Evolutionary conservation across 2,888 invertebrate species (phyloP), one percentile per base, ranked within the genome.

Genomic region (Pristionchus mayeri): DNA sequence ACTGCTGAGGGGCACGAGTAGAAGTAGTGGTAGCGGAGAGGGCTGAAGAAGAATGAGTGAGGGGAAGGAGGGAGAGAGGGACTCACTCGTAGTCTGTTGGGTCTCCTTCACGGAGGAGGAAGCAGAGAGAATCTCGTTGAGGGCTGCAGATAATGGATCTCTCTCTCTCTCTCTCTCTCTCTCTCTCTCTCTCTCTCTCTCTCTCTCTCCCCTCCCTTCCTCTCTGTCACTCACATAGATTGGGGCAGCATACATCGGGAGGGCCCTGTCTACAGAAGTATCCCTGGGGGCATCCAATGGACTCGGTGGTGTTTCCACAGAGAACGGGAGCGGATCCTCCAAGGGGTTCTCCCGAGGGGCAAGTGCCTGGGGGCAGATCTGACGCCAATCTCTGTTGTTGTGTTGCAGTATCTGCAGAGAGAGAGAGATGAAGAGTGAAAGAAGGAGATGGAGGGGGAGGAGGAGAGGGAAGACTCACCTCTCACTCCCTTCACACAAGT

Each of bases 161-260:
- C n/a, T n/a, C n/a, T n/a, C n/a, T n/a, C n/a, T n/a, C n/a, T n/a
- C n/a, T n/a, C n/a, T n/a, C n/a, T n/a, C n/a, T n/a, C n/a, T n/a
- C n/a, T n/a, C n/a, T n/a, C n/a, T n/a, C n/a, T n/a, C n/a, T n/a
- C n/a, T n/a, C n/a, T n/a, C n/a, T n/a, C n/a, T n/a, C n/a, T n/a
- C n/a, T n/a, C n/a, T n/a, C n/a, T n/a, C n/a, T n/a, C n/a, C n/a
- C n/a, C n/a, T n/a, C n/a, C n/a, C n/a, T n/a, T n/a, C n/a, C n/a
- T n/a, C n/a, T n/a, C n/a, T n/a, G n/a, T n/a, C 44, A 86, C 87
- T 85, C 30, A 88, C 88, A 57, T 54, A 87, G 84, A 81, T 86
- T 90, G 3, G 91, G 92, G 85, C 92, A 92, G 87, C 92, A 92
- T 54, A 92, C 91, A 87, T 91, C 91, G 78, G 92, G 92, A 76